Evolutionary conservation across 30 jellyfish, hydroid and myxozoan genomes (phyloP).

Genomic region (Aurelia sp.): DNA sequence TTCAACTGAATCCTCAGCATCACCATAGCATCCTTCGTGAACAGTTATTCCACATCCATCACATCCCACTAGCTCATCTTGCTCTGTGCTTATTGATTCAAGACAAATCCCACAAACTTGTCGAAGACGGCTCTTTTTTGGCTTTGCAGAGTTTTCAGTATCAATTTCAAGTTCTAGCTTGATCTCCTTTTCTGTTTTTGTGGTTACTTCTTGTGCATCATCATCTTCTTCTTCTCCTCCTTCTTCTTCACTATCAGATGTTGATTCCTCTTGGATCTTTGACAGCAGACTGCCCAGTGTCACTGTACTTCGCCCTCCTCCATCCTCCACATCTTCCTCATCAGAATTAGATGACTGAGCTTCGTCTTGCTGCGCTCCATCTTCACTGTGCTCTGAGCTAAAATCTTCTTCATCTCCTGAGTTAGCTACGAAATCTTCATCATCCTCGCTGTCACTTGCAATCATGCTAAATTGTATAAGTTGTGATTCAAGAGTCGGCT

Average conservation of each 20-base stretch:
- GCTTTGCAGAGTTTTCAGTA: neutral
- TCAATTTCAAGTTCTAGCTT: neutral
- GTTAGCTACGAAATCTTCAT: conserved; percentile 85
- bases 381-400: conserved; percentile 54
- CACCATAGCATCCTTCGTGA: conserved; percentile 99
- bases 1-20: conserved; percentile 56
- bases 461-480: conserved; percentile 78
- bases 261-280: neutral
- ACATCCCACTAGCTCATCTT: conserved; percentile 95
- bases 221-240: neutral
- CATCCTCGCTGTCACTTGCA: conserved; percentile 96
- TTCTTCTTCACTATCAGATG: neutral
- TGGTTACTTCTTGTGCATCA: neutral
- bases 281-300: too few relatives aligned
- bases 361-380: conserved; percentile 27
- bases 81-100: conserved; percentile 84
- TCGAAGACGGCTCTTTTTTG: conserved; percentile 27
- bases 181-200: neutral
- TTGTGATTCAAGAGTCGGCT: conserved; percentile 78
- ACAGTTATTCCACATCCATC: conserved; percentile 94
- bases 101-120: conserved; percentile 90
- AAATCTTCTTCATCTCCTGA: conserved; percentile 67
- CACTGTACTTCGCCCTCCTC: neutral
- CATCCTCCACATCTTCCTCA: neutral
- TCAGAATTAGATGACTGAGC: conserved; percentile 4